phyloP scores from a whole-genome alignment of 1,140 invertebrate species.

The Drosophila elegans region DNA sequence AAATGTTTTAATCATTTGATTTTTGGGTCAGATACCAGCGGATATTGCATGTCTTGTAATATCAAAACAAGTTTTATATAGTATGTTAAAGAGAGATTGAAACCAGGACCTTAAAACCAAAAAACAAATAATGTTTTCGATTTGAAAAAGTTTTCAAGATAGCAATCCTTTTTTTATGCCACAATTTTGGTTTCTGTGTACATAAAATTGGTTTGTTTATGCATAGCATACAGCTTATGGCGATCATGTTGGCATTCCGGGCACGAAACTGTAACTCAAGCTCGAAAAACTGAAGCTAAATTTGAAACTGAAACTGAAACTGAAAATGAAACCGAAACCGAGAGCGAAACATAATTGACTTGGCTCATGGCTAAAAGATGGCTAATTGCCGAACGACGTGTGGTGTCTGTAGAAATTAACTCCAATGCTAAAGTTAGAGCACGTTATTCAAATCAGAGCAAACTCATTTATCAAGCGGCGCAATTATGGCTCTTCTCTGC shows the following conservation, averaged over 20 bases:
- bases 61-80: no score
- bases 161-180: no score
- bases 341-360: slow-evolving; percentile 38
- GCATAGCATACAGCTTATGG: slow-evolving; percentile 39
- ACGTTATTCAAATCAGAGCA: slow-evolving; percentile 74
- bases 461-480: slow-evolving; percentile 67
- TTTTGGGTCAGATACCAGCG: no score
- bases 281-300: slow-evolving; percentile 15
- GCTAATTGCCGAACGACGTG: slow-evolving; percentile 70
- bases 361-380: slow-evolving; percentile 73
- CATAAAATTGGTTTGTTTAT: slow-evolving; percentile 64
- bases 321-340: slow-evolving; percentile 25
- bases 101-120: no score
- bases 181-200: neutral
- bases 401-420: slow-evolving; percentile 63
- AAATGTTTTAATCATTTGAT: neutral
- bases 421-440: slow-evolving; percentile 68
- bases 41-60: no score
- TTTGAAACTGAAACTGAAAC: slow-evolving; percentile 19
- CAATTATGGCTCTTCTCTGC: slow-evolving; percentile 32
- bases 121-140: no score
- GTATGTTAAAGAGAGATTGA: no score
- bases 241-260: slow-evolving; percentile 55
- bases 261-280: slow-evolving; percentile 54
- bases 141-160: no score